Percentiles rank a stretch among this genome's conserved stretches.
These are phyloP conservation scores for Tenrec ecaudatus DNA, from an alignment of 2,113 vertebrate species.

Conservation along the genomic window DNA sequence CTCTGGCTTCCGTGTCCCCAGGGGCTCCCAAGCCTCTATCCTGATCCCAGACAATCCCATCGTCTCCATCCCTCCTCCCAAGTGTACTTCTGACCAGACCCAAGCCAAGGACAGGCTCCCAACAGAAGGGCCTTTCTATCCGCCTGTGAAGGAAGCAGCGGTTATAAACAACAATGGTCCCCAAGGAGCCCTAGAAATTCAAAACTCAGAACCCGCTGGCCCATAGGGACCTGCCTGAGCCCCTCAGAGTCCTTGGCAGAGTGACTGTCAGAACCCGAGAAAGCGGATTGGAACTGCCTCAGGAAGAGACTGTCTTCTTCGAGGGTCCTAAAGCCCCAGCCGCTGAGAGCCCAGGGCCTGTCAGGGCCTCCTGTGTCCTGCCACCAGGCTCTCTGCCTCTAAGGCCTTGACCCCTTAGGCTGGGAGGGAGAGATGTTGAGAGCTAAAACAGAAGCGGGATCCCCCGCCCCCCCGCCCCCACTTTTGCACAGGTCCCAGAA, in stretches of 20 bases:
- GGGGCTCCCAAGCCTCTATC: not conserved
- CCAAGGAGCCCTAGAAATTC: not conserved
- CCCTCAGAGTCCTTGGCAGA: not conserved
- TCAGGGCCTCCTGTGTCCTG: too few relatives aligned
- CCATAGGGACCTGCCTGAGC: not conserved
- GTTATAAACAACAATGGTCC: not conserved
- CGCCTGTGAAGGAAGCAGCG: conserved; percentile 22
- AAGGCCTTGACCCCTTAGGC: not conserved
- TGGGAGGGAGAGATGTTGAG: not conserved
- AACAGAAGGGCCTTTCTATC: conserved; percentile 64
- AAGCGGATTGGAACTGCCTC: not conserved
- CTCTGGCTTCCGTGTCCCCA: rapidly evolving
- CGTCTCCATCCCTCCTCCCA: not conserved
- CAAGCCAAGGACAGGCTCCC: not conserved
- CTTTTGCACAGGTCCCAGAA: not conserved
- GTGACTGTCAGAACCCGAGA: not conserved
- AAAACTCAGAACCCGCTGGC: conserved; percentile 1
- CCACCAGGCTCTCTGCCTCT: not conserved
- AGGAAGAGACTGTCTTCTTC: not conserved
- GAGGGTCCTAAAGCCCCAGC: not conserved
- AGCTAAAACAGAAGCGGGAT: not conserved
- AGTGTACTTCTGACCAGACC: not conserved
- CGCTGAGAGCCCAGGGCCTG: not conserved
- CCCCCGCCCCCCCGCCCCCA: rapidly evolving
- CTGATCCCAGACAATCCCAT: not conserved